phyloP scores from a whole-genome alignment of 2,888 invertebrate genomes.

The Plagiodera versicolora region DNA sequence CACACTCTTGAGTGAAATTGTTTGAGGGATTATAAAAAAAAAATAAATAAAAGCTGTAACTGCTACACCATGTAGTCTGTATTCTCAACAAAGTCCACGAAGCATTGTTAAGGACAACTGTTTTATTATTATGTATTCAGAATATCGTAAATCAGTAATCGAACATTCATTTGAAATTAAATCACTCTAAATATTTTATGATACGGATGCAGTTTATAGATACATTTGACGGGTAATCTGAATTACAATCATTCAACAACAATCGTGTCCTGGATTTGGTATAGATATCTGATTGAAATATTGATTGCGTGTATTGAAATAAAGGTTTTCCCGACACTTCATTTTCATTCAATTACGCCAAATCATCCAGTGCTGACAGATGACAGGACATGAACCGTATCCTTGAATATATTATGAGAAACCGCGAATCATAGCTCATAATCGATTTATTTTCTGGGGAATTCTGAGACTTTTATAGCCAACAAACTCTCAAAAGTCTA shows the following conservation, averaged over 20 bases:
- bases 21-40: no score
- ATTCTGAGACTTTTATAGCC: no score
- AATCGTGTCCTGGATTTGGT: constrained; percentile 7
- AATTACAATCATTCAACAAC: constrained; percentile 6
- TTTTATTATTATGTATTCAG: constrained; percentile 17
- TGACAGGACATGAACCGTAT: background rate
- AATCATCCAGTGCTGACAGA: no score
- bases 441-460: no score
- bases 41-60: no score
- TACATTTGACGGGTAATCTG: constrained; percentile 17
- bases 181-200: constrained; percentile 27
- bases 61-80: constrained; percentile 5
- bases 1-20: no score
- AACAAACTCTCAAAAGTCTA: no score
- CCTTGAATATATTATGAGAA: no score
- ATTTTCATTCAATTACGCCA: background rate
- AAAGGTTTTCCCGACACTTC: background rate
- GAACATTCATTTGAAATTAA: constrained; percentile 20
- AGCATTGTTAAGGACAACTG: constrained; percentile 20
- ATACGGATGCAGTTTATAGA: constrained; percentile 24
- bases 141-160: constrained; percentile 23
- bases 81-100: constrained; percentile 6
- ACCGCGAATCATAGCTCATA: no score
- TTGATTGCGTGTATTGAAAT: background rate
- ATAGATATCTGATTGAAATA: background rate